These are phyloP conservation scores for Podilymbus podiceps DNA, from an alignment of 2,113 vertebrate genomes.

Conservation along the genomic window DNA sequence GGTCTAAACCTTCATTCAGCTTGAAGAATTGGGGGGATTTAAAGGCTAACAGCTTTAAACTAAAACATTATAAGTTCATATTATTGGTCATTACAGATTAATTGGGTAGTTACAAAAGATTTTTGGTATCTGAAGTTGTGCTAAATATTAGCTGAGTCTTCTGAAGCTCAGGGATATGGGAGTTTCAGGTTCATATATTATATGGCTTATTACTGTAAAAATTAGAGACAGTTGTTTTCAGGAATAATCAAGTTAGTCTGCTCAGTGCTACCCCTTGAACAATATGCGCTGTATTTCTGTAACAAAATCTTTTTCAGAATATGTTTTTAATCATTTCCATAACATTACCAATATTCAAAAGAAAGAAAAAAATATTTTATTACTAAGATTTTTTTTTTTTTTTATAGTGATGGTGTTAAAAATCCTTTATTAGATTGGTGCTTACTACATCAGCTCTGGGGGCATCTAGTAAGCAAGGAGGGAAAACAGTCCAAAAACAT, in stretches of 20 bases:
- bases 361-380: neutral
- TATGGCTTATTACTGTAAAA: neutral
- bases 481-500: neutral
- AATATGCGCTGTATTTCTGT: neutral
- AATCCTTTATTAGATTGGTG: neutral
- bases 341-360: neutral
- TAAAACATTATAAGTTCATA: neutral
- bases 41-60: constrained; percentile 8
- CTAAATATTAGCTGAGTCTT: neutral
- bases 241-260: neutral
- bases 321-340: neutral
- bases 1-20: neutral
- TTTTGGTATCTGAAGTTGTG: neutral
- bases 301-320: neutral
- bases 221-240: neutral
- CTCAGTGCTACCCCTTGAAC: neutral
- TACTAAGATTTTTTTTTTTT: neutral
- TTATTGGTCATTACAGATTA: neutral
- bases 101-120: neutral
- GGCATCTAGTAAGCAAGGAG: neutral
- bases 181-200: neutral
- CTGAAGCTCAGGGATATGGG: neutral
- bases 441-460: neutral
- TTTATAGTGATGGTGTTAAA: neutral
- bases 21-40: constrained; percentile 26